Evolutionary conservation across 1,140 invertebrate species (phyloP).

Genomic region (Bombus impatiens): DNA sequence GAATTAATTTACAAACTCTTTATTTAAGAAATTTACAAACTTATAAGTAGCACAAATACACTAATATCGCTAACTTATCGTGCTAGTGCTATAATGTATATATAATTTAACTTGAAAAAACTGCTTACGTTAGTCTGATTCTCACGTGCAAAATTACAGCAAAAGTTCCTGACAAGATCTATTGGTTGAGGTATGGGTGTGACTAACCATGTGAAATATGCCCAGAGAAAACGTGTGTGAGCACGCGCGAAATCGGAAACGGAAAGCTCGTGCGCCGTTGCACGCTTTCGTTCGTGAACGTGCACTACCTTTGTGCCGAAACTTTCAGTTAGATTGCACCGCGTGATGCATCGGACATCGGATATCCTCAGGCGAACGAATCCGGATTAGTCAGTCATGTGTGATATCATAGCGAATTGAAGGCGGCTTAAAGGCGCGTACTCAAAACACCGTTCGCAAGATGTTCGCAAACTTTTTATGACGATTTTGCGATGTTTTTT

Average conservation of each 20-base stretch:
- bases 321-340: constrained; percentile 24
- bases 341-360: constrained; percentile 22
- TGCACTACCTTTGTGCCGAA: not conserved
- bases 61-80: too few relatives aligned
- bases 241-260: not conserved
- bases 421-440: not conserved
- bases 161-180: constrained; percentile 14
- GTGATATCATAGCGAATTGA: constrained; percentile 32
- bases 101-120: not conserved
- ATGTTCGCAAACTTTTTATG: not conserved
- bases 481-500: not conserved
- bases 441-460: not conserved
- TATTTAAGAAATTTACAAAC: too few relatives aligned
- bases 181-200: constrained; percentile 2
- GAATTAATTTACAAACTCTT: too few relatives aligned
- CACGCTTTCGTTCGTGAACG: not conserved
- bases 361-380: constrained; percentile 6
- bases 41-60: too few relatives aligned
- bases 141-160: constrained; percentile 18
- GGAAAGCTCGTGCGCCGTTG: not conserved
- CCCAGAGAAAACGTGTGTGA: not conserved
- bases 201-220: constrained; percentile 23
- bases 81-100: too few relatives aligned
- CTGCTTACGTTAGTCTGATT: not conserved
- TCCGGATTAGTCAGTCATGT: constrained; percentile 45